Percentiles rank a stretch among this genome's conserved stretches.
phyloP scores from a whole-genome alignment of 2,797 vertebrate genomes.

The Hydrocynus forskahlii region DNA sequence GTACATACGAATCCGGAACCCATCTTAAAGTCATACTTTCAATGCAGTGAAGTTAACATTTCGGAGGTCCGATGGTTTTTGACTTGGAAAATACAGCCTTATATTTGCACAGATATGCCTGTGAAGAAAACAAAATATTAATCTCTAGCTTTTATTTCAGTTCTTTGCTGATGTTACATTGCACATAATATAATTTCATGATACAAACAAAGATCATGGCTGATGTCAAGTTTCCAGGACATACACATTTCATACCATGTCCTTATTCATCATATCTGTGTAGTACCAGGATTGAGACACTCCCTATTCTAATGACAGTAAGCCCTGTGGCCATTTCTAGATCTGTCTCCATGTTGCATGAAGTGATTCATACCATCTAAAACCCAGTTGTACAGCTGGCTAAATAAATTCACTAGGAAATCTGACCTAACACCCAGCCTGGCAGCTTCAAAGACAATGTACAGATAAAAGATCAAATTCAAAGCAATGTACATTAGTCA shows the following conservation, averaged over 20 bases:
- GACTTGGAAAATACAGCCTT: slow-evolving; percentile 53
- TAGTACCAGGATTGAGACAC: not conserved
- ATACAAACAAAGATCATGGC: not conserved
- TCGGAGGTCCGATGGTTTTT: slow-evolving; percentile 13
- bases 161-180: not conserved
- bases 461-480: not conserved
- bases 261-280: not conserved
- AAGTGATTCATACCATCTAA: not conserved
- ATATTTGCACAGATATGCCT: slow-evolving; percentile 28
- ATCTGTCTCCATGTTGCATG: not conserved
- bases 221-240: not conserved
- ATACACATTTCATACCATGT: not conserved
- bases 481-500: not conserved
- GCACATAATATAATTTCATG: not conserved
- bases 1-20: slow-evolving; percentile 77
- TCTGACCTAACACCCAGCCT: too few species aligned
- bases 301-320: too few species aligned
- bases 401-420: not conserved
- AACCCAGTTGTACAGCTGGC: not conserved
- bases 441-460: not conserved
- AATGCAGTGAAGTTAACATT: slow-evolving; percentile 28
- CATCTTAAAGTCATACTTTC: slow-evolving; percentile 78
- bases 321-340: not conserved
- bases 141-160: not conserved
- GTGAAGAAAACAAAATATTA: slow-evolving; percentile 31